phyloP scores from a whole-genome alignment of 2,797 vertebrate species.

The Okamejei kenojei region DNA sequence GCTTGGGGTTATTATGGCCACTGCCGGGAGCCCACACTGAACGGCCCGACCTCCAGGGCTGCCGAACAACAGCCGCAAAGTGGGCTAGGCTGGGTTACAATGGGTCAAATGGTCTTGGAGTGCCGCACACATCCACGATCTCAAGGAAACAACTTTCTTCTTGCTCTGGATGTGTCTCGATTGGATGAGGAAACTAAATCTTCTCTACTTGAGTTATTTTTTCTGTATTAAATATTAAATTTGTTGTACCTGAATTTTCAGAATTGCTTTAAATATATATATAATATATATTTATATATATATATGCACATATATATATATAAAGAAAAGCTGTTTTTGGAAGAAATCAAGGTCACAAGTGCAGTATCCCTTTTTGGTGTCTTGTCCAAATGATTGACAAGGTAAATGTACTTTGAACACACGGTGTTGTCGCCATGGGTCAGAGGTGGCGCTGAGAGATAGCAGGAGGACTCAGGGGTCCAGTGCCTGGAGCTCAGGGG shows the following conservation, averaged over 20 bases:
- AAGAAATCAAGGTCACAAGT: neutral
- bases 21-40: neutral
- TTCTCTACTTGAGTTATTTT: neutral
- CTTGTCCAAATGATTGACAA: neutral
- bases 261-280: constrained; percentile 37
- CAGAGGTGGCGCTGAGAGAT: too few relatives aligned
- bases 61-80: too few relatives aligned
- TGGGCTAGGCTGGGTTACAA: too few relatives aligned
- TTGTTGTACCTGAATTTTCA: constrained; percentile 37
- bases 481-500: neutral
- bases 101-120: too few relatives aligned
- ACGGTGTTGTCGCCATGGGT: neutral
- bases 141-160: neutral
- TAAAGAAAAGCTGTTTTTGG: neutral
- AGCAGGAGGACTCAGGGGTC: too few relatives aligned
- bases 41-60: too few relatives aligned
- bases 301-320: neutral
- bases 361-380: constrained; percentile 12
- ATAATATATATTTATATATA: neutral
- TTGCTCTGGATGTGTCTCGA: neutral
- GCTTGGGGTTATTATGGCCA: neutral
- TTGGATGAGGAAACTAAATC: neutral
- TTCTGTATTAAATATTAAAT: constrained; percentile 35
- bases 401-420: neutral
- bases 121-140: too few relatives aligned